Percentiles rank a stretch among this genome's conserved stretches.
phyloP scores from a whole-genome alignment of 2,113 vertebrate species.

The Podarcis cretensis region DNA sequence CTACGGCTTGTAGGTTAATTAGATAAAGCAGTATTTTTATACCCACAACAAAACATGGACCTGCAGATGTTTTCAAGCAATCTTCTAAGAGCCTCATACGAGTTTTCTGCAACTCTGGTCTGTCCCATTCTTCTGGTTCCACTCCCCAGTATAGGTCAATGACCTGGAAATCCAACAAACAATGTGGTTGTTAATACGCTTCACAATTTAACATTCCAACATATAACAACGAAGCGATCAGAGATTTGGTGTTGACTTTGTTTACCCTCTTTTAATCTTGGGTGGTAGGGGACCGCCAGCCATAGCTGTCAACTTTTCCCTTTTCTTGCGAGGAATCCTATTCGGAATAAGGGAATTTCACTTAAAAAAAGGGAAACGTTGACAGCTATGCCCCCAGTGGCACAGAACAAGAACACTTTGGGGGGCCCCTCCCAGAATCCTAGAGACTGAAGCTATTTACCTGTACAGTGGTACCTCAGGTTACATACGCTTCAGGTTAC shows the following conservation, averaged over 20 bases:
- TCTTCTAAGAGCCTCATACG: constrained; percentile 96
- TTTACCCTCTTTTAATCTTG: not conserved
- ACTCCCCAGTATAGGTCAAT: constrained; percentile 98
- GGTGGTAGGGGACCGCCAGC: not conserved
- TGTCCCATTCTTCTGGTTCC: constrained; percentile 93
- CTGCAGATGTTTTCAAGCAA: constrained; percentile 95
- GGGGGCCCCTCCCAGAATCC: not conserved
- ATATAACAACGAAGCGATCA: not conserved
- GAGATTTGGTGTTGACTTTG: not conserved
- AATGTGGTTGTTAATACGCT: constrained; percentile 28
- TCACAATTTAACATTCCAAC: not conserved
- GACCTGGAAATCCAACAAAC: constrained; percentile 79
- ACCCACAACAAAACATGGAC: constrained; percentile 99
- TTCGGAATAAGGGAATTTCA: too few relatives aligned
- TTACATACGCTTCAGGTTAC: too few relatives aligned
- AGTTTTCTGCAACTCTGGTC: constrained; percentile 90
- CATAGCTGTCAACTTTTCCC: too few relatives aligned
- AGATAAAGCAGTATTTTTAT: constrained; percentile 78
- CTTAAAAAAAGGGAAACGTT: too few relatives aligned
- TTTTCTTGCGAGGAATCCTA: too few relatives aligned
- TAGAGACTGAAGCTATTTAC: not conserved
- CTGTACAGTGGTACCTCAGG: too few relatives aligned
- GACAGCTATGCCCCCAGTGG: not conserved
- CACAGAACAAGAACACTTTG: not conserved
- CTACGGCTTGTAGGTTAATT: constrained; percentile 15